phyloP scores from a whole-genome alignment of 2,797 vertebrate genomes.

The Manis javanica region DNA sequence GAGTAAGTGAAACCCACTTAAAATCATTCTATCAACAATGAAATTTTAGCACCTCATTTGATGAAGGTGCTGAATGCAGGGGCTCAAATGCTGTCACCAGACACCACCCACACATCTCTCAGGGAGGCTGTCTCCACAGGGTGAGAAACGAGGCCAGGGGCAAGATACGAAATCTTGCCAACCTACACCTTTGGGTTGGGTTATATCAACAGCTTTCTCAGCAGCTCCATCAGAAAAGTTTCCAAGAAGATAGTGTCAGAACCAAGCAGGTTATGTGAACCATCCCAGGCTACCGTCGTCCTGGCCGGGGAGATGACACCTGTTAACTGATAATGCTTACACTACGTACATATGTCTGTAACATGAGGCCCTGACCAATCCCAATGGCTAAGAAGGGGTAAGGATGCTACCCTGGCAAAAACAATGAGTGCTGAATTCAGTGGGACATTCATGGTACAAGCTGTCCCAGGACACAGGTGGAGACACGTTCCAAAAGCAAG shows the following conservation, averaged over 20 bases:
- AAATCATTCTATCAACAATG: neutral
- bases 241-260: neutral
- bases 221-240: neutral
- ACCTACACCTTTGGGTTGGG: rapidly evolving
- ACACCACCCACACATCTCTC: neutral
- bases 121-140: rapidly evolving
- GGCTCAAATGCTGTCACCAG: neutral
- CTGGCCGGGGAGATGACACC: neutral
- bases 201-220: neutral
- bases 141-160: neutral
- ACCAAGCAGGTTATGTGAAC: neutral
- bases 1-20: neutral
- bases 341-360: neutral
- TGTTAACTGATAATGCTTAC: neutral
- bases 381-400: neutral
- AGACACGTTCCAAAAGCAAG: neutral
- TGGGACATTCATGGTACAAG: neutral
- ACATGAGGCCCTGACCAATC: neutral
- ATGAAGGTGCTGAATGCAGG: neutral
- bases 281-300: neutral
- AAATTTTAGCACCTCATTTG: neutral
- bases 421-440: neutral
- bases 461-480: neutral
- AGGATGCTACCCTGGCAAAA: neutral
- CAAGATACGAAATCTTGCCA: neutral